Percentiles rank a stretch among this genome's conserved stretches.
Evolutionary conservation across 2,113 vertebrate species (phyloP).

Genomic region (Catagonus wagneri): DNA sequence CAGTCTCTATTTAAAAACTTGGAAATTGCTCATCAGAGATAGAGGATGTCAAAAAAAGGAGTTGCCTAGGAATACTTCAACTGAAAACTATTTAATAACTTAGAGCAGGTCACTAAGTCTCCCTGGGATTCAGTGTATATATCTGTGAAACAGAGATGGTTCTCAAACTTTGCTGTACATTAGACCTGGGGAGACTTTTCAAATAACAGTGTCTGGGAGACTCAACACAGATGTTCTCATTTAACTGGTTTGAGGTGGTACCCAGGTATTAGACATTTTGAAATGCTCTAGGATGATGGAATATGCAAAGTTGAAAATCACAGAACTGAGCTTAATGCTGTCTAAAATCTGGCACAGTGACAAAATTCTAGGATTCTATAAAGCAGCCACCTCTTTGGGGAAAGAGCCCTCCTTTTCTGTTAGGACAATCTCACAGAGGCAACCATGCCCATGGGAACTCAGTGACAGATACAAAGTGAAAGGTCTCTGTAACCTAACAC

Average conservation of each 20-base stretch:
- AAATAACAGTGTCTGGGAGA: background rate
- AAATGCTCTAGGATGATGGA: conserved; percentile 2
- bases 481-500: background rate
- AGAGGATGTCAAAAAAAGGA: background rate
- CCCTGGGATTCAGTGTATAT: background rate
- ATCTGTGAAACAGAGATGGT: background rate
- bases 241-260: conserved; percentile 1
- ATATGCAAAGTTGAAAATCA: conserved; percentile 1
- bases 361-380: background rate
- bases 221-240: background rate
- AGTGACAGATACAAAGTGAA: background rate
- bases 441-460: background rate
- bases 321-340: background rate
- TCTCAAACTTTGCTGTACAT: background rate
- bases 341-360: background rate
- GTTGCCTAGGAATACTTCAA: background rate
- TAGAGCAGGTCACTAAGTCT: background rate
- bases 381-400: background rate
- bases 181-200: background rate
- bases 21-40: background rate
- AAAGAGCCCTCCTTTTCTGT: background rate
- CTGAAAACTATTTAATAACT: conserved; percentile 26
- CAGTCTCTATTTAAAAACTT: conserved; percentile 2
- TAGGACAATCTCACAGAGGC: background rate
- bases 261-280: background rate